Base-by-base conservation (phyloP, 2,113 vertebrate species). In the Nicator chloris region DNA sequence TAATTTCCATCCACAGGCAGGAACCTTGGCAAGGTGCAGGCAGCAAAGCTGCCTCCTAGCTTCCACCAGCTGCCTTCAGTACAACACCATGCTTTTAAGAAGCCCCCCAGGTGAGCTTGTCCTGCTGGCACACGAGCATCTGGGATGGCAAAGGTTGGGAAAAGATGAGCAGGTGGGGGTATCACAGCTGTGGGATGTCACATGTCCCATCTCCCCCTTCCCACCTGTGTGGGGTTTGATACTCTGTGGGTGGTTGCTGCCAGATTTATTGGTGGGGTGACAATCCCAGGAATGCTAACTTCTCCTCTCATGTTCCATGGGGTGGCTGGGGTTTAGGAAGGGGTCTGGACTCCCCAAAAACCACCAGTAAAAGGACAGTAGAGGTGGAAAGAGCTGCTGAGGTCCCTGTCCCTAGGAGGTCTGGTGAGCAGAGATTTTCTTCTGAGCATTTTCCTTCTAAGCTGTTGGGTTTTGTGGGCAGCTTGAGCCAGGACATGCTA, bases 241-340 rank as follows among this genome's bases (percentile, higher is more conserved):
- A 10, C 3, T 59, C 47, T 2, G 0, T 16, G 17, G 6, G 31
- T 0, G 1, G 7, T 5, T 26, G 10, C 69, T 73, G 37, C 19
- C 56, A 21, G 31, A 39, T 77, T 65, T 60, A 15, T 26, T 2
- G 1, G 9, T 17, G 60, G n/a, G 17, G 2, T 44, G 33, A 60
- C 35, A 66, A 53, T 45, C 47, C 47, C 24, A 59, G 60, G 30
- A 51, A 23, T 23, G 21, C 1, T 44, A 1, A 60, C 37, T 49
- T 49, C 37, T 69, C 6, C 31, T n/a, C 18, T 13, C 8, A 1
- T 0, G 1, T 13, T 82, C 40, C n/a, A 11, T 31, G 19, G 18
- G 12, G 28, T 44, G 23, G 20, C 23, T 78, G n/a, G 26, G 30
- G 7, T 23, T 39, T 37, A n/a, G 40, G 37, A 76, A 75, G 19